These are phyloP conservation scores for Megaceryle torquata DNA, from an alignment of 2,113 vertebrate genomes.

Conservation along the genomic window DNA sequence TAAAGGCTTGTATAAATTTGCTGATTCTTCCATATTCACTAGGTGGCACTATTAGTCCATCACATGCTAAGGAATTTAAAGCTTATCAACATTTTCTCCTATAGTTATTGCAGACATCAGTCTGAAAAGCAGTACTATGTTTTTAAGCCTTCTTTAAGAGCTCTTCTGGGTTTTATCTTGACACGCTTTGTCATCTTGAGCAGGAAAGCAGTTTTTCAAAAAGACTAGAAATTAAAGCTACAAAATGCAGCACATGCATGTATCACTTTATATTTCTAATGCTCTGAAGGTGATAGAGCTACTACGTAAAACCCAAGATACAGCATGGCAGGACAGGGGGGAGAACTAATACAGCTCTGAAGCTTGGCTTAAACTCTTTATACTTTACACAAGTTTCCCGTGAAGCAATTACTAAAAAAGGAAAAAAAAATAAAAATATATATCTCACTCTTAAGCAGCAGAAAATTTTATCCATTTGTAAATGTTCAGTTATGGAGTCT, in stretches of 20 bases:
- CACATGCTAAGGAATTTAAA: not conserved
- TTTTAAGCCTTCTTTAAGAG: not conserved
- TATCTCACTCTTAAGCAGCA: not conserved
- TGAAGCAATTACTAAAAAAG: not conserved
- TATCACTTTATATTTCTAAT: not conserved
- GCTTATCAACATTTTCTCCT: not conserved
- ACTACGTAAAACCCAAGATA: not conserved
- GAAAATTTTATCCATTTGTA: not conserved
- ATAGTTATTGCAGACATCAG: rapidly evolving
- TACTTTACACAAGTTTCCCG: not conserved
- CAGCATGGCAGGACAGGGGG: rapidly evolving
- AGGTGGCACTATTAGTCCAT: conserved; percentile 63
- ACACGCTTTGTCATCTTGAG: not conserved
- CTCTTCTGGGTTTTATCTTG: not conserved
- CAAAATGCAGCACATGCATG: not conserved
- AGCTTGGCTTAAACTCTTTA: not conserved
- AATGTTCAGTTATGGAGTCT: not conserved
- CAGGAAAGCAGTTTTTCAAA: not conserved
- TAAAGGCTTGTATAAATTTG: not conserved
- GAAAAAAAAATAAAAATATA: not conserved
- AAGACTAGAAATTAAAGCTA: not conserved
- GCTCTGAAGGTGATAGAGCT: not conserved
- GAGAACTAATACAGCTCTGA: not conserved
- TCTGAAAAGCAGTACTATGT: not conserved
- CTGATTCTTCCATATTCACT: not conserved